These are phyloP conservation scores for Arctia plantaginis DNA, from an alignment of 2,888 invertebrate genomes.

Conservation along the genomic window DNA sequence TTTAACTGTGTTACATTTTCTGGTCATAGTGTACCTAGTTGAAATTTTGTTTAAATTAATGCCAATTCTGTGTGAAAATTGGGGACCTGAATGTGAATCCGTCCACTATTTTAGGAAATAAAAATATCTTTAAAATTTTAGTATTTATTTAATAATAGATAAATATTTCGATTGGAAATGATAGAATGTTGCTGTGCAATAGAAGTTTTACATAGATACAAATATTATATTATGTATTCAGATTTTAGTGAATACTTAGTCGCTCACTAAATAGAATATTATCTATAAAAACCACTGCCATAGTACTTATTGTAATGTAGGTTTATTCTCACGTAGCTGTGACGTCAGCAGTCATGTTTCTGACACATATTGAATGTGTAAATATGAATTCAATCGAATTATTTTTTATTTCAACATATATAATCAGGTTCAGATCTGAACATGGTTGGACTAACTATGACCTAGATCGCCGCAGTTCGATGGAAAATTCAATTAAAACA, in stretches of 20 bases:
- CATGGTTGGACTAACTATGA: too few relatives aligned
- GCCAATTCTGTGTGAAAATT: conserved; percentile 16
- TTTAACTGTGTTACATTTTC: conserved; percentile 43
- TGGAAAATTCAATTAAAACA: too few relatives aligned
- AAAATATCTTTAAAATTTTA: neutral
- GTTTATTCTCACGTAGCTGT: neutral
- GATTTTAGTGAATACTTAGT: conserved; percentile 20
- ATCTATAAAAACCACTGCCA: conserved; percentile 42
- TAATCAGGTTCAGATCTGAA: too few relatives aligned
- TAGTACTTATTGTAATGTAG: conserved; percentile 12
- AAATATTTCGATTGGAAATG: neutral
- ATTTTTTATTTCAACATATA: neutral
- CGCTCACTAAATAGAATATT: conserved; percentile 24
- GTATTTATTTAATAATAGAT: neutral
- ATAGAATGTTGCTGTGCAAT: neutral
- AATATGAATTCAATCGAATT: neutral
- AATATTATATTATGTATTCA: neutral
- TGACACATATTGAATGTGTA: neutral
- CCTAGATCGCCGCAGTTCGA: too few relatives aligned
- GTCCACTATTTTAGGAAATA: conserved; percentile 26
- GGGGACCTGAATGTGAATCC: conserved; percentile 25
- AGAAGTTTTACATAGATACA: neutral
- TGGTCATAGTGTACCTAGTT: conserved; percentile 49
- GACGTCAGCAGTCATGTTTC: neutral
- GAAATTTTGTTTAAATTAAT: conserved; percentile 24